A percentile compares a stretch with the other conserved stretches of the same genome.
Evolutionary conservation across 2,797 vertebrate species (phyloP).

Genomic region (Clarias pachynema): DNA sequence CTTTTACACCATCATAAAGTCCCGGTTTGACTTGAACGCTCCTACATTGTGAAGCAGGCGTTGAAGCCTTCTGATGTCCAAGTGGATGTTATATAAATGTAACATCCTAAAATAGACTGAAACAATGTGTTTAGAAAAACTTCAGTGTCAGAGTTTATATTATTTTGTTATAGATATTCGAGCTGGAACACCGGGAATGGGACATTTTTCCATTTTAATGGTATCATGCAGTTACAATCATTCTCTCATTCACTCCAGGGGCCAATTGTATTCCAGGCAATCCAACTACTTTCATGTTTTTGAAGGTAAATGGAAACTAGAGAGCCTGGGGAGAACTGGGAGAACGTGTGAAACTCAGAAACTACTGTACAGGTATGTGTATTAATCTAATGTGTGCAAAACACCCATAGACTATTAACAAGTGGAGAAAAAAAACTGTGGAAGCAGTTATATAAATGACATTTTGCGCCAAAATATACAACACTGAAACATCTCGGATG

Average conservation of each 20-base stretch:
- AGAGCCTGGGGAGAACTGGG: neutral
- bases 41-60: no score
- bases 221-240: neutral
- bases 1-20: no score
- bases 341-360: neutral
- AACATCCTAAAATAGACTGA: neutral
- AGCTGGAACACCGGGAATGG: neutral
- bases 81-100: neutral
- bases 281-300: neutral
- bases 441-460: neutral
- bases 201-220: neutral
- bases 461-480: neutral
- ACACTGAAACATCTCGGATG: no score
- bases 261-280: neutral
- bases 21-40: no score
- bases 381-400: neutral
- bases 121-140: neutral
- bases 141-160: neutral
- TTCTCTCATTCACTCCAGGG: neutral
- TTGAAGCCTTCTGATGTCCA: neutral
- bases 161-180: neutral
- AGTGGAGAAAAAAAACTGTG: neutral
- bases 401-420: neutral
- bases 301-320: neutral
- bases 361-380: neutral